Conservation (phyloP, 2,888 invertebrate species). For the Euclidia mi region DNA sequence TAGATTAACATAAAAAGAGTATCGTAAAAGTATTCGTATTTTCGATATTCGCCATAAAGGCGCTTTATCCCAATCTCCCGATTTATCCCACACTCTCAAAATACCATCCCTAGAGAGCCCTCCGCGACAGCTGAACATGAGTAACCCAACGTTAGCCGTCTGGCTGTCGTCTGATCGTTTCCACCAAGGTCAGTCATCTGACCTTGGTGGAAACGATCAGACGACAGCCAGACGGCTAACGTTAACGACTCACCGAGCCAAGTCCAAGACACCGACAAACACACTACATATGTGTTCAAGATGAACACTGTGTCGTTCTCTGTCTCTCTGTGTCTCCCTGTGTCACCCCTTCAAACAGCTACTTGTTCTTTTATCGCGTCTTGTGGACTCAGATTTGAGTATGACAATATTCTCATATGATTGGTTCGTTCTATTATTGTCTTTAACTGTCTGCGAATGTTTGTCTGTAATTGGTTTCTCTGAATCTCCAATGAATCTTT, state of each 20-base stretch:
- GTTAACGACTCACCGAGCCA: constrained; percentile 56
- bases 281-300: constrained; percentile 5
- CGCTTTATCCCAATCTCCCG: too few relatives aligned
- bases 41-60: too few relatives aligned
- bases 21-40: too few relatives aligned
- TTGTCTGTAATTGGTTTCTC: background rate
- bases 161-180: constrained; percentile 63
- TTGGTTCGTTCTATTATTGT: background rate
- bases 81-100: constrained; percentile 12
- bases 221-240: constrained; percentile 60
- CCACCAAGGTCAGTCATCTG: constrained; percentile 66
- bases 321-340: constrained; percentile 14
- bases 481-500: background rate
- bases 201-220: constrained; percentile 67
- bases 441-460: background rate
- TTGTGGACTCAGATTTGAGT: constrained; percentile 11
- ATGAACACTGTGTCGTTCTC: constrained; percentile 10
- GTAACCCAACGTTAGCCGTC: constrained; percentile 57
- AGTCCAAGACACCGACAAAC: constrained; percentile 12
- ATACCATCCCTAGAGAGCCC: constrained; percentile 29
- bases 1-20: too few relatives aligned
- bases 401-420: constrained; percentile 1
- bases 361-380: constrained; percentile 18
- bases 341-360: constrained; percentile 7
- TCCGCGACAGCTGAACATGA: constrained; percentile 58